phyloP scores from a whole-genome alignment of 64 coral and sea anemone species.

The Pachyseris speciosa region DNA sequence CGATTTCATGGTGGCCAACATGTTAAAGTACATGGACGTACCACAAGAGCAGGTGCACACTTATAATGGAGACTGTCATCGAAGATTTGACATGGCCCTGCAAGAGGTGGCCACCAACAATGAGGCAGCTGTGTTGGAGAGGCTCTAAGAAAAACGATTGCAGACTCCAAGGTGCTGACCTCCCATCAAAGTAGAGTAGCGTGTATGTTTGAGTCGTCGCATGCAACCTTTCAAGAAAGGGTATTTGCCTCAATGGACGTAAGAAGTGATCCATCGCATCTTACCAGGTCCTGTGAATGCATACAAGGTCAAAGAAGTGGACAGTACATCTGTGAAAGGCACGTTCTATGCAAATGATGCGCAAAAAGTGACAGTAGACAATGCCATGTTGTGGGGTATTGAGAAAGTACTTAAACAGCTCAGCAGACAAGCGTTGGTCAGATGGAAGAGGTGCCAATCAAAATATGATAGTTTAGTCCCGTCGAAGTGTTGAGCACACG shows the following conservation, averaged over 20 bases:
- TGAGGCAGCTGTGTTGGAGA: slow-evolving; percentile 23
- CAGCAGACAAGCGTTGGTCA: background rate
- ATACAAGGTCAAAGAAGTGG: slow-evolving; percentile 60
- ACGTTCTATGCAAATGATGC: slow-evolving; percentile 65
- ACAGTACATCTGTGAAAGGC: slow-evolving; percentile 44
- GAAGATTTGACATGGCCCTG: background rate
- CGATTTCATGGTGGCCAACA: background rate
- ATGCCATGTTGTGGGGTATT: background rate
- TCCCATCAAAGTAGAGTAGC: slow-evolving; percentile 4
- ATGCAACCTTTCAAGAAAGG: slow-evolving; percentile 21
- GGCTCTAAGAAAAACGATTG: background rate
- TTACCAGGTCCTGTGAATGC: background rate
- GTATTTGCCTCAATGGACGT: slow-evolving; percentile 39
- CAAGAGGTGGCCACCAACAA: background rate
- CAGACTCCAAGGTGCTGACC: background rate
- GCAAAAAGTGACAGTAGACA: slow-evolving; percentile 29
- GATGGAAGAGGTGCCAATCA: slow-evolving; percentile 37
- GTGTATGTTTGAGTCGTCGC: slow-evolving; percentile 23
- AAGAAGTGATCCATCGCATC: slow-evolving; percentile 28
- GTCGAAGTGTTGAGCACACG: background rate
- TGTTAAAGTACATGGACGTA: background rate
- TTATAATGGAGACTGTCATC: slow-evolving; percentile 3
- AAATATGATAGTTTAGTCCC: slow-evolving; percentile 67
- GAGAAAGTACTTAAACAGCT: slow-evolving; percentile 27
- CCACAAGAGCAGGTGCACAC: background rate